phyloP scores from a whole-genome alignment of 2,888 invertebrate species.

The Oxystoma pomonae region DNA sequence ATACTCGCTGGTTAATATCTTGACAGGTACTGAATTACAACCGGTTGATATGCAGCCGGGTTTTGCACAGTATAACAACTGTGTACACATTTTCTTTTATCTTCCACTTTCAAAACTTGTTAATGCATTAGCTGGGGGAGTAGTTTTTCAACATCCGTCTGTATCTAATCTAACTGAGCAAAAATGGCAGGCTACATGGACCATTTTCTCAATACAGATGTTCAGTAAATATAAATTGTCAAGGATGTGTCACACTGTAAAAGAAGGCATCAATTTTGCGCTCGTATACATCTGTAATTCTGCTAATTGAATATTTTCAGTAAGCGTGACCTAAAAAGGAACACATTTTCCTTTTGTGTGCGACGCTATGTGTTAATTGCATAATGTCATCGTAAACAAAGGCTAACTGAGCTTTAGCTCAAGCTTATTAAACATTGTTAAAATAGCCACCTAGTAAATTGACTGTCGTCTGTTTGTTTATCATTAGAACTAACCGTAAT shows the following conservation, averaged over 20 bases:
- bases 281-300: slow-evolving; percentile 21
- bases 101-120: too few relatives aligned
- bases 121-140: too few relatives aligned
- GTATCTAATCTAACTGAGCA: too few relatives aligned
- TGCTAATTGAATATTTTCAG: slow-evolving; percentile 21
- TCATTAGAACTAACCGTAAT: not conserved
- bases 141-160: too few relatives aligned
- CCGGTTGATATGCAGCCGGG: too few relatives aligned
- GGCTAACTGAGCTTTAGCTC: not conserved
- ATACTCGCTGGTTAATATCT: too few relatives aligned
- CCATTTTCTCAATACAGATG: too few relatives aligned
- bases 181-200: too few relatives aligned
- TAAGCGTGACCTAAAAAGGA: slow-evolving; percentile 15
- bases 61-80: too few relatives aligned
- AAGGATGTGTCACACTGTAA: not conserved
- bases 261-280: slow-evolving; percentile 18
- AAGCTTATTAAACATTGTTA: not conserved
- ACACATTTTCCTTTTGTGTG: slow-evolving; percentile 9
- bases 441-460: not conserved
- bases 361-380: not conserved
- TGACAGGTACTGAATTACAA: too few relatives aligned
- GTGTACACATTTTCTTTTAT: too few relatives aligned
- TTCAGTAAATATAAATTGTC: too few relatives aligned
- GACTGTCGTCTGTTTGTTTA: not conserved
- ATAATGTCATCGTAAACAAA: not conserved